Conservation (phyloP, 2,113 vertebrate genomes). For the Ariopsis seemanni region DNA sequence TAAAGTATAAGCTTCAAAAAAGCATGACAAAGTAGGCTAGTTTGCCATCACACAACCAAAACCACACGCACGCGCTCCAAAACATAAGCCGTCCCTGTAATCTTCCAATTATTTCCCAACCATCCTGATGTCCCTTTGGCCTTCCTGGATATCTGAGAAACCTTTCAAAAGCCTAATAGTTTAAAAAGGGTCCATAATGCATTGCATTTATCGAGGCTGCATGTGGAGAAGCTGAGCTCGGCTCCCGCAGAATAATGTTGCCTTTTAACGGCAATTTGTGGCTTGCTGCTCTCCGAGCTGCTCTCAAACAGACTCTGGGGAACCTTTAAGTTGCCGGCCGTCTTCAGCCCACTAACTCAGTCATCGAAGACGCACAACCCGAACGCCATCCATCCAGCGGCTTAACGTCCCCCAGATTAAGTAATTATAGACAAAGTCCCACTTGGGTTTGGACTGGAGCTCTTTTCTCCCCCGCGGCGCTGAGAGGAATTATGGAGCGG, state of each 20-base stretch:
- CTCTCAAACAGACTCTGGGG: conserved; percentile 59
- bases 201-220: conserved; percentile 57
- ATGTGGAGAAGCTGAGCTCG: conserved; percentile 55
- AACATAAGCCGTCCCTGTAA: conserved; percentile 17
- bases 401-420: conserved; percentile 44
- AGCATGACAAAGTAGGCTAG: not conserved
- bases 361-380: not conserved
- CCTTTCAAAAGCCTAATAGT: conserved; percentile 58
- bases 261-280: conserved; percentile 70
- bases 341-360: conserved; percentile 33
- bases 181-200: conserved; percentile 57
- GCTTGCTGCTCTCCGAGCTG: conserved; percentile 59
- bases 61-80: not conserved
- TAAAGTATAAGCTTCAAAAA: not conserved
- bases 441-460: conserved; percentile 46
- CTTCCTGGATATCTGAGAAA: conserved; percentile 58
- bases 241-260: conserved; percentile 66
- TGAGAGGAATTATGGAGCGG: conserved; percentile 29
- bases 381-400: conserved; percentile 4
- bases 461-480: conserved; percentile 6
- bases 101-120: conserved; percentile 57
- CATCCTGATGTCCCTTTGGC: conserved; percentile 52
- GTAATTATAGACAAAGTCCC: conserved; percentile 51
- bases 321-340: conserved; percentile 61
- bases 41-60: not conserved